Evolutionary conservation across 2,888 invertebrate genomes (phyloP), one percentile per base, ranked within the genome.

Genomic region (Athalia rosae): DNA sequence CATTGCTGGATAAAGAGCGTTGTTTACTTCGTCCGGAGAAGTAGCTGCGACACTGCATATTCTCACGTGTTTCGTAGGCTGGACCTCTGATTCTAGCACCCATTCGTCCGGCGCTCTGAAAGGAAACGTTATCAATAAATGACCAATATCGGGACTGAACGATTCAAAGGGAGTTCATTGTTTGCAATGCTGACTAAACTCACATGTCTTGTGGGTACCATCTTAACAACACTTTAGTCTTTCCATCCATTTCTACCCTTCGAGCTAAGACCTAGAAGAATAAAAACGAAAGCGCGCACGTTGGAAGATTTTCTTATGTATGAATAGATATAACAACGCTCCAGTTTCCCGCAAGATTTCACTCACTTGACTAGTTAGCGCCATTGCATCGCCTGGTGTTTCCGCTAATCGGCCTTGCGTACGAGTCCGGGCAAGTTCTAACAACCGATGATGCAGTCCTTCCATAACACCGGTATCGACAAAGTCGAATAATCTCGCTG

Each of bases 391-490:
- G 86, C 94, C 91, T 86, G 92, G 91, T 84, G 91, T 93, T 87
- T 94, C 93, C 85, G 91, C 93, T 82, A 95, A 92, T 80, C 92
- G 89, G 80, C 94, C 93, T 82, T 92, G 91, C 9, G 94, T 93
- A 83, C 93, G 93, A 79, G 90, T 90, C 82, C 92, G 90, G 6
- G 92, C 92, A 85, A 94, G 88, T 79, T 91, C 91, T 76, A 94
- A 90, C 83, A 98, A 91, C 80, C 95, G 94, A 91, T 97, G 95
- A 89, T 96, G 95, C 61, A 98, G 92, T 0, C 96, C 95, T 90
- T 98, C 97, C 98, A 98, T 98, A 81, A 95, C 95, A 74, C 98
- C 96, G 81, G 94, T 91, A 91, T 98, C 98, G 91, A 98, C 96
- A 92, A 95, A 98, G 91, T 98, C 98, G 89, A 97, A 97, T 92